Conservation (phyloP, 2,888 invertebrate genomes). For the Cerastoderma edule region DNA sequence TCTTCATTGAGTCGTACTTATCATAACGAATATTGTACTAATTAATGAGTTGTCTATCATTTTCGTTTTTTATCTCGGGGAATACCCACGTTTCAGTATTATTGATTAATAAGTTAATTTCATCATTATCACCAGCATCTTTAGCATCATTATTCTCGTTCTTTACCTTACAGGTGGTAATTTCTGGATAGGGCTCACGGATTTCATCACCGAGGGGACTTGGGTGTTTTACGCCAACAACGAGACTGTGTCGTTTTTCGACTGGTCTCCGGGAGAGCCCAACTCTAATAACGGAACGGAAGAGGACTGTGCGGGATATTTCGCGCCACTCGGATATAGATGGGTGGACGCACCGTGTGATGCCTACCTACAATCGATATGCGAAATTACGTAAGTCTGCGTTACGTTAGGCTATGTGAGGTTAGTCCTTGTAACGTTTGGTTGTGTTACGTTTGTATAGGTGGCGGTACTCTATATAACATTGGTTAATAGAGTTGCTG, state of each 20-base stretch:
- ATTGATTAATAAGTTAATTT: neutral
- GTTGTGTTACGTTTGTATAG: too few species aligned
- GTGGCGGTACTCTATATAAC: too few species aligned
- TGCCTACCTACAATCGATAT: neutral
- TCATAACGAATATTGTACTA: neutral
- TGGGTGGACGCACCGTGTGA: constrained; percentile 20
- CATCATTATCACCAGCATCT: too few species aligned
- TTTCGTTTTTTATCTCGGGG: neutral
- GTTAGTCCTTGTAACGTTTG: too few species aligned
- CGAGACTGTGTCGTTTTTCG: constrained; percentile 7
- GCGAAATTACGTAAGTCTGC: too few species aligned
- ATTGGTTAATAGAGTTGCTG: too few species aligned
- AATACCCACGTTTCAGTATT: neutral
- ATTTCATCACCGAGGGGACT: neutral
- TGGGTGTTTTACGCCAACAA: constrained; percentile 9
- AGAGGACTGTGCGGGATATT: constrained; percentile 9
- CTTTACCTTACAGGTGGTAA: constrained; percentile 6
- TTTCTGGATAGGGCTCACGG: constrained; percentile 19
- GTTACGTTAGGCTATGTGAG: too few species aligned
- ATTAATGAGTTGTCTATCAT: neutral
- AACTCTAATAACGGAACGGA: constrained; percentile 1
- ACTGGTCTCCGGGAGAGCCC: constrained; percentile 23
- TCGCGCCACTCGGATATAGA: neutral
- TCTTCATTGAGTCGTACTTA: too few species aligned
- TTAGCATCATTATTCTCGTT: too few species aligned